Base-by-base conservation (phyloP, 2,113 vertebrate species). In the Cygnus atratus region DNA sequence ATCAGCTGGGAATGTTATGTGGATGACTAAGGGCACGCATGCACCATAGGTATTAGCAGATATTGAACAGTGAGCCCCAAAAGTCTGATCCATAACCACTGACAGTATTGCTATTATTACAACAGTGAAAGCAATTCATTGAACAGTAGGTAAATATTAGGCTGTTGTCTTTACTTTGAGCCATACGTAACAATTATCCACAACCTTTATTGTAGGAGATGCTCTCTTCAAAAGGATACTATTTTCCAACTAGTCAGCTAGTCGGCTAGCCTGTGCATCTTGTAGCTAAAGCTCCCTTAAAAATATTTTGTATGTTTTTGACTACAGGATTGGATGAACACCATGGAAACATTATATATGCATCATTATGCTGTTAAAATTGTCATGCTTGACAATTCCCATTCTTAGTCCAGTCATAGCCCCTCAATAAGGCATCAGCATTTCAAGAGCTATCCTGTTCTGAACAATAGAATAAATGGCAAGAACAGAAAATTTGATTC, bases 401-500 rank as follows among this genome's bases (percentile, higher is more conserved):
- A 43, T 90, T 92, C 73, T 87, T 73, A 83, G 86, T 96, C 73
- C 29, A 82, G 71, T 83, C 79, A 78, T 72, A 85, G 20, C 17
- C 39, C 24, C 25, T 65, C 63, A 77, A 55, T 48, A 88, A 91
- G n/a, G 17, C 66, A 90, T 93, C 87, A 88, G 70, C 71, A 84
- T 95, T 95, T 92, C 81, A 85, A 93, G 88, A 95, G n/a, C 58
- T 90, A 15, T 68, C 35, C 28, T n/a, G 16, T 74, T 41, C 73
- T 83, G 58, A 93, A 94, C 80, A 92, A 87, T 62, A 65, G 68
- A 81, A 22, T 84, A 94, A 92, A 90, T 88, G 43, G 55, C 63
- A 83, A 89, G 79, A 90, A 91, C 15, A 75, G 66, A 93, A 95
- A 87, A 96, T 80, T 33, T 66, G 52, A 93, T 96, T 95, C 88